Evolutionary conservation across 2,797 vertebrate genomes (phyloP), one percentile per base, ranked within the genome.

Genomic region (Sebastiscus tertius): DNA sequence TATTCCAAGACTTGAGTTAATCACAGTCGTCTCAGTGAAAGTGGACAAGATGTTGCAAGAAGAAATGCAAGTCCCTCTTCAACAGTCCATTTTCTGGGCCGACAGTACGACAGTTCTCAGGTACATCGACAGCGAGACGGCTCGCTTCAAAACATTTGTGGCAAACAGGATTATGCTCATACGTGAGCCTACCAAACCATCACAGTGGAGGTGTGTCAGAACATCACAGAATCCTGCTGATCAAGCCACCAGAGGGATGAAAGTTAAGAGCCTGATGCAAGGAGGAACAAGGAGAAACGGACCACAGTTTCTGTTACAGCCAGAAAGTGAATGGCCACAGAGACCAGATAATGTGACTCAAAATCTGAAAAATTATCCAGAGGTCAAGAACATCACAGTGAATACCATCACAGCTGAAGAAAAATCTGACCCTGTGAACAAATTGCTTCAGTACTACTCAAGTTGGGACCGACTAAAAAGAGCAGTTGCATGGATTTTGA

Each of bases 1-100:
- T 20, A 34, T 39, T 20, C 70, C 63, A 16, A 67, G 71, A 56
- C 63, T 80, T 1, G 31, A 74, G 42, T 69, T 75, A 22, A 75
- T 72, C 13, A 49, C 65, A 31, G 71, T 60, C 24, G 42, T 79
- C 1, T 29, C 62, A 31, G 78, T 62, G 4, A 68, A 68, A 9
- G 12, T 62, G 3, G 56, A 67, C 74, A 56, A 68, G 31, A 80
- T 61, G 70, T 52, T 67, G 56, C 29, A 9, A 61, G 61, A 63
- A 27, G 22, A 73, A 6, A n/a, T 80, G 11, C 54, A 75, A 34
- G 26, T 75, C 3, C 29, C n/a, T 13, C 65, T 73, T 26, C 46
- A 39, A 18, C 39, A 22, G 18, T 62, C 71, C 49, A 33, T 52
- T 7, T 73, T 62, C 34, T 62, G 42, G 29, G 63, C 59, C 7